Conservation (phyloP, 2,797 vertebrate species). For the Kryptopterus vitreolus region DNA sequence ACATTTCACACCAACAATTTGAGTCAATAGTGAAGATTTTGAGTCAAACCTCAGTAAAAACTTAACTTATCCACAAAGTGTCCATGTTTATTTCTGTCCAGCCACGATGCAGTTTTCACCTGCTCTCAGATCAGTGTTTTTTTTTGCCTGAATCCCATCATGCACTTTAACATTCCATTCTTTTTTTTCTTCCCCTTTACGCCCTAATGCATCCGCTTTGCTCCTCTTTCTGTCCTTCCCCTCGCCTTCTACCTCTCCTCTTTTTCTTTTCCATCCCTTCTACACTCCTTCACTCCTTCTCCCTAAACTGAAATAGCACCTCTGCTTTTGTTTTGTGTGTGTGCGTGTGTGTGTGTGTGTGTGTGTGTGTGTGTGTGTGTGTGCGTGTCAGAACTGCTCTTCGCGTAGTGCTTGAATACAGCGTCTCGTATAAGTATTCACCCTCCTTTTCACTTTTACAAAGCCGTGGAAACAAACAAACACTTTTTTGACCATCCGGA, state of each 20-base stretch:
- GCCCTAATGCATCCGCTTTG: no score
- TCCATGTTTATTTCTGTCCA: no score
- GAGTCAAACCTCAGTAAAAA: no score
- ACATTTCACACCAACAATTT: no score
- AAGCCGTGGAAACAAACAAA: no score
- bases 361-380: not conserved
- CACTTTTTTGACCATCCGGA: not conserved
- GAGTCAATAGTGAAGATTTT: no score
- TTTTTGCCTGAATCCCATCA: not conserved
- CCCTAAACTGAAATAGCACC: conserved; percentile 36
- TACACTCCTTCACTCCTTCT: not conserved
- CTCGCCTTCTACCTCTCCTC: not conserved
- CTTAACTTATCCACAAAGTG: no score
- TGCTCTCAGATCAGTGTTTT: not conserved
- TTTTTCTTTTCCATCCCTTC: not conserved
- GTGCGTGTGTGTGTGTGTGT: not conserved
- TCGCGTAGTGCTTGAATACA: conserved; percentile 28
- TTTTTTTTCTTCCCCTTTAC: no score
- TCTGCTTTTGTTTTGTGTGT: conserved; percentile 45
- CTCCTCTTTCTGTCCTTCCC: not conserved
- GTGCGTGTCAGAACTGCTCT: not conserved
- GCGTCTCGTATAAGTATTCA: not conserved
- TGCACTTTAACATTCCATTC: not conserved
- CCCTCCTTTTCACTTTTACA: not conserved
- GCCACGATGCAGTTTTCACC: not conserved